Conservation (phyloP, 2,888 invertebrate genomes). For the Odiellus spinosus region DNA sequence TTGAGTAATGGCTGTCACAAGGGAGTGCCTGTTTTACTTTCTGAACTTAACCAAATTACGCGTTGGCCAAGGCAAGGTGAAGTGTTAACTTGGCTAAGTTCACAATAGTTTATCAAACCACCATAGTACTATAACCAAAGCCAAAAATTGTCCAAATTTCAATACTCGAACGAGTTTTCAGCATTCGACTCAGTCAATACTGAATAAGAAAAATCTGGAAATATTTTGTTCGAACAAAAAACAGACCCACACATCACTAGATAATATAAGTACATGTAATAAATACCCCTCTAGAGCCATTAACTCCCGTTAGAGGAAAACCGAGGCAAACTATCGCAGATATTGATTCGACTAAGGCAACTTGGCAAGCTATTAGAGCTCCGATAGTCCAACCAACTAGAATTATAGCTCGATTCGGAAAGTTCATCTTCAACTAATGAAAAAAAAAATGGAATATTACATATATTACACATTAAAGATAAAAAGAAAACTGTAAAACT, state of each 20-base stretch:
- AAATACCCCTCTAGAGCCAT: conserved; percentile 47
- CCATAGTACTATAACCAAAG: no score
- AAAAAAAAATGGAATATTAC: not conserved
- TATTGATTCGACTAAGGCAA: conserved; percentile 52
- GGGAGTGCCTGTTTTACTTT: no score
- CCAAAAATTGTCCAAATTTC: no score
- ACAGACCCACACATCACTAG: not conserved
- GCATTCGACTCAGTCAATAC: no score
- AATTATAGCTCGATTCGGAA: conserved; percentile 51
- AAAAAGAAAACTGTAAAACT: not conserved
- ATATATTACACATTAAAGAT: not conserved
- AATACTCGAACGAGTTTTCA: no score
- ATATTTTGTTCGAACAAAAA: no score
- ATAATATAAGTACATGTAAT: conserved; percentile 1
- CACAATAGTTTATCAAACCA: no score
- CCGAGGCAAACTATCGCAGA: conserved; percentile 59
- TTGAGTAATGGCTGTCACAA: no score
- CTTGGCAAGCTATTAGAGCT: conserved; percentile 55
- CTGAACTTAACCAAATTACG: no score
- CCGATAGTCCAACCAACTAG: conserved; percentile 62
- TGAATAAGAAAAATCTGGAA: no score
- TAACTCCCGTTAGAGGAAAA: conserved; percentile 54
- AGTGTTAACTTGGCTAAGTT: no score
- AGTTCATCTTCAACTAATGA: conserved; percentile 40
- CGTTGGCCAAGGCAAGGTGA: no score